Evolutionary conservation across 1,140 invertebrate genomes (phyloP).

Genomic region (Scaptodrosophila lebanonensis): DNA sequence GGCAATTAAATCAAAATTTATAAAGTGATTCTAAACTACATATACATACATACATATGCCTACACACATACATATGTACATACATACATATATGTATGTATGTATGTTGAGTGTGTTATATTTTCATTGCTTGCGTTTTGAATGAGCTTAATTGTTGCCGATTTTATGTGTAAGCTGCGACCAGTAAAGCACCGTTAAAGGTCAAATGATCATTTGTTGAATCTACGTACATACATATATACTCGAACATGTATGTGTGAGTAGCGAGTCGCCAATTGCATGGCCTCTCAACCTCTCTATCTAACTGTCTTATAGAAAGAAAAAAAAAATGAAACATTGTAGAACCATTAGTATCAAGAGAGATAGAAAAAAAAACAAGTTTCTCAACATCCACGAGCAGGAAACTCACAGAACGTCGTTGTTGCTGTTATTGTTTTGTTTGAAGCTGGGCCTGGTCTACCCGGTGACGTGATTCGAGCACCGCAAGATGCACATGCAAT

Average conservation of each 20-base stretch:
- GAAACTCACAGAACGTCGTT: conserved; percentile 18
- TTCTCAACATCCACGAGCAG: conserved; percentile 39
- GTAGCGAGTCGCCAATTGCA: conserved; percentile 29
- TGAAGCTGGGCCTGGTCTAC: neutral
- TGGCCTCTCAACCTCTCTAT: neutral
- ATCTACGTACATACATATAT: conserved; percentile 6
- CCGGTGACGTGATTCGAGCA: conserved; percentile 15
- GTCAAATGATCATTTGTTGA: conserved; percentile 67
- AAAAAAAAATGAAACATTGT: too few species aligned
- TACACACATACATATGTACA: too few species aligned
- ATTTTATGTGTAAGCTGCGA: conserved; percentile 32
- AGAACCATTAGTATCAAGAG: conserved; percentile 60
- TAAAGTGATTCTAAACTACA: conserved; percentile 63
- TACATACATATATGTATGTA: too few species aligned
- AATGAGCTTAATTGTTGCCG: conserved; percentile 70
- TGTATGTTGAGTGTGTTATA: conserved; percentile 33
- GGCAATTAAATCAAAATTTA: conserved; percentile 60
- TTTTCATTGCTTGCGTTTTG: conserved; percentile 65
- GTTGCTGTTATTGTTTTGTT: conserved; percentile 3
- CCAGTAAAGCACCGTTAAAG: conserved; percentile 63
- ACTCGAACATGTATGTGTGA: conserved; percentile 26
- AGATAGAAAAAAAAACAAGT: conserved; percentile 62
- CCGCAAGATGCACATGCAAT: conserved; percentile 49
- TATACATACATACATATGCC: too few species aligned
- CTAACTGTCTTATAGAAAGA: neutral